Evolutionary conservation across 2,888 invertebrate genomes (phyloP), one percentile per base, ranked within the genome.

Genomic region (Cristatella mucedo): DNA sequence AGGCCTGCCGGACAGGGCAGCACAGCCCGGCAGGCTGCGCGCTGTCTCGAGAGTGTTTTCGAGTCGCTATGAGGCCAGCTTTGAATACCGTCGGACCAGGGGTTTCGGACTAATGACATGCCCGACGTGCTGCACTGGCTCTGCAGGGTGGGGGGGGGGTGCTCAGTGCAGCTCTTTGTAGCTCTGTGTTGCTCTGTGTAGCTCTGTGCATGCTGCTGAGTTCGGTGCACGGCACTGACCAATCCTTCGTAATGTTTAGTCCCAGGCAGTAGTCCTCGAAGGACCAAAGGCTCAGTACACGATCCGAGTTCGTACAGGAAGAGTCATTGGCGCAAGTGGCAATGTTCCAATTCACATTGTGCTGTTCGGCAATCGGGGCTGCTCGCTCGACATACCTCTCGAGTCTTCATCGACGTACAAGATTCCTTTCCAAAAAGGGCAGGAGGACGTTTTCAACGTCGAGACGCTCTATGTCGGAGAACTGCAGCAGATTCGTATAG

Each of bases 361-460:
- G 6, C 44, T 63, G 42, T 55, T 55, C 46, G 63, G 63, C 20
- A 55, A 58, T n/a, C 53, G 54, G 21, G 63, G 63, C 6, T 45
- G 58, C 19, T 54, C 58, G 2, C 52, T 54, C 36, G 57, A 59
- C 41, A 45, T 60, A 20, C 41, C 40, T 2, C 51, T 64, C 6
- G 45, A 45, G 6, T 46, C 57, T 29, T 61, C 59, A 11, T 52
- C 49, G 41, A 50, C 49, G 26, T 53, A 61, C 49, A 61, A 58
- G 44, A 46, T 61, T 33, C 55, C 52, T 36, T 62, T 63, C 47
- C 59, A 60, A 48, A 56, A 54, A 43, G 59, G 57, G 42, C 57
- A 57, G 60, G 57, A 61, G 43, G 63, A 63, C 42, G 42, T 57
- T 18, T 63, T 63, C 42, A 44, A 54, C 16, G 21, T 59, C 13